Percentiles rank a stretch among this genome's conserved stretches.
These are phyloP conservation scores for Peromyscus eremicus DNA, from an alignment of 2,797 vertebrate species.

Conservation along the genomic window DNA sequence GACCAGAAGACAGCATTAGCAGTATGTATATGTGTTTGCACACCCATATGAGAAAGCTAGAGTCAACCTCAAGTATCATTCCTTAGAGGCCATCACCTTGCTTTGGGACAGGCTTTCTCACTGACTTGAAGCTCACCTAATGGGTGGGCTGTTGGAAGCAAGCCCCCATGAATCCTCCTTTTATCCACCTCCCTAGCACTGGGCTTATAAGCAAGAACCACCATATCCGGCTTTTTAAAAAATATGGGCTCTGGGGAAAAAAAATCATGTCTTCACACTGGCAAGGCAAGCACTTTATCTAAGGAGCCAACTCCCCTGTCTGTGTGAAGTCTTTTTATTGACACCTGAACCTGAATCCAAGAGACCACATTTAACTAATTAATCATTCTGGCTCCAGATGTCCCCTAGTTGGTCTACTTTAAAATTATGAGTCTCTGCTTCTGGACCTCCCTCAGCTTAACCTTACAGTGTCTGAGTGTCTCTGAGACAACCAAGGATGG, in stretches of 20 bases:
- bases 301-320: background rate
- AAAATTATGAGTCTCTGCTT: background rate
- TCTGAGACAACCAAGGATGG: background rate
- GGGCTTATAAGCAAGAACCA: background rate
- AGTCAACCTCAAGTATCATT: background rate
- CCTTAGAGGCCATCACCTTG: background rate
- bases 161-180: background rate
- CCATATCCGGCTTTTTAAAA: too few species aligned
- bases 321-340: background rate
- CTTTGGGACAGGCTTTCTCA: background rate
- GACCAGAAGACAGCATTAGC: background rate
- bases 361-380: background rate
- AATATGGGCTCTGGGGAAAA: rapidly evolving
- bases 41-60: too few species aligned
- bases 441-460: background rate
- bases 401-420: background rate
- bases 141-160: background rate
- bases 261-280: background rate
- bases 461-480: background rate
- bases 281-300: background rate
- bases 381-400: background rate
- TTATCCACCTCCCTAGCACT: background rate
- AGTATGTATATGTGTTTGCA: background rate
- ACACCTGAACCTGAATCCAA: background rate
- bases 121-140: background rate